Percentiles rank a stretch among this genome's conserved stretches.
phyloP scores from a whole-genome alignment of 2,797 vertebrate species.

The Anomalospiza imberbis region DNA sequence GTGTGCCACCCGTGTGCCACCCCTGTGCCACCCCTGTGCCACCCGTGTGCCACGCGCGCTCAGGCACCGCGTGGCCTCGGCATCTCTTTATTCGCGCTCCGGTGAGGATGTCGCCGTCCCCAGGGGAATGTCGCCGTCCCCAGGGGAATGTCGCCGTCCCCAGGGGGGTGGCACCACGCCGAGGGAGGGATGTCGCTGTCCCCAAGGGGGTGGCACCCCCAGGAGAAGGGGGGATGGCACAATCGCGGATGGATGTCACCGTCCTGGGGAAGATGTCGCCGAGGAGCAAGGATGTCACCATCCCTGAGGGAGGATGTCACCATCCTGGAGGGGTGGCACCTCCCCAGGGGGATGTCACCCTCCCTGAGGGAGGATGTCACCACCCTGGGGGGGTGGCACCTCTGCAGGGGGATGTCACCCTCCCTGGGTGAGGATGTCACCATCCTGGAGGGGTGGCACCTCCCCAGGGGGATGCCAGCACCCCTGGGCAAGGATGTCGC shows the following conservation, averaged over 20 bases:
- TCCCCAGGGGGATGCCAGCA: no score
- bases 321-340: accelerated
- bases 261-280: not conserved
- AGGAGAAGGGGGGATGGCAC: not conserved
- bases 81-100: not conserved
- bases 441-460: no score
- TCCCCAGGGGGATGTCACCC: accelerated
- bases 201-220: not conserved
- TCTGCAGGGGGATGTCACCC: no score
- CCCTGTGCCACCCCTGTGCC: no score
- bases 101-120: not conserved
- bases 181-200: no score
- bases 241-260: not conserved
- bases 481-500: no score
- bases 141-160: not conserved
- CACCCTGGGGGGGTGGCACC: accelerated
- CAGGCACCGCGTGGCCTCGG: not conserved
- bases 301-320: not conserved
- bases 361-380: not conserved
- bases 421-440: no score
- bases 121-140: no score
- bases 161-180: no score
- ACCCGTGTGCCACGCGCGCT: not conserved
- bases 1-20: no score
- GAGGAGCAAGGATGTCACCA: not conserved